A percentile compares a stretch with the other conserved stretches of the same genome.
Conservation (phyloP, 2,797 vertebrate species). For the Rhodeus uyekii region DNA sequence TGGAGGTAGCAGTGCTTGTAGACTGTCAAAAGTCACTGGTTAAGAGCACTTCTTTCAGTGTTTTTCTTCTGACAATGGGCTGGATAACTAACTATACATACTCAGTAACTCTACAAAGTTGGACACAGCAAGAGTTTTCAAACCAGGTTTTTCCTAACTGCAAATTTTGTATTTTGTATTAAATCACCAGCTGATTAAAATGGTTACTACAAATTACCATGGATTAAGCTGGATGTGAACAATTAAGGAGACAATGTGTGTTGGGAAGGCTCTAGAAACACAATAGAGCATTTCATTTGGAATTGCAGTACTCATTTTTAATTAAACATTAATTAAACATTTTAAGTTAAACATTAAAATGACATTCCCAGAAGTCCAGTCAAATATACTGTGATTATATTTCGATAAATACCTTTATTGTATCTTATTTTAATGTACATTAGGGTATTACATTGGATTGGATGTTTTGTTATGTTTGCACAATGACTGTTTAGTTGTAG, state of each 20-base stretch:
- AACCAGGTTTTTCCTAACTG: neutral
- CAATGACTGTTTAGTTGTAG: too few species aligned
- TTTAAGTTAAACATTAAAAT: too few species aligned
- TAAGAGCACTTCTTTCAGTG: neutral
- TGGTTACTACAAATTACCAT: neutral
- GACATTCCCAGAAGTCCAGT: too few species aligned
- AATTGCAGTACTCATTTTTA: neutral
- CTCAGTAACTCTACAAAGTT: neutral
- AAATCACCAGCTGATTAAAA: neutral
- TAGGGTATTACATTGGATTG: too few species aligned
- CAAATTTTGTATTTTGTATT: neutral
- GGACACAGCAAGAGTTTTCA: neutral
- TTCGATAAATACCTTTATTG: too few species aligned
- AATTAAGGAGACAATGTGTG: neutral
- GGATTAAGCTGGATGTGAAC: neutral
- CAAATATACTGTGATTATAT: too few species aligned
- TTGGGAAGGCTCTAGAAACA: neutral
- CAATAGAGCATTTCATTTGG: neutral
- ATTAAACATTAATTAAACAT: too few species aligned
- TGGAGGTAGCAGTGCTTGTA: slow-evolving; percentile 1
- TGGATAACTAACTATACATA: neutral
- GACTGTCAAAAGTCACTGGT: neutral
- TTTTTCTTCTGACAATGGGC: neutral
- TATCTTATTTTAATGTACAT: too few species aligned
- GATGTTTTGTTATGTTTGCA: too few species aligned